Base-by-base conservation (phyloP, 2,113 vertebrate genomes). In the Hipposideros armiger region DNA sequence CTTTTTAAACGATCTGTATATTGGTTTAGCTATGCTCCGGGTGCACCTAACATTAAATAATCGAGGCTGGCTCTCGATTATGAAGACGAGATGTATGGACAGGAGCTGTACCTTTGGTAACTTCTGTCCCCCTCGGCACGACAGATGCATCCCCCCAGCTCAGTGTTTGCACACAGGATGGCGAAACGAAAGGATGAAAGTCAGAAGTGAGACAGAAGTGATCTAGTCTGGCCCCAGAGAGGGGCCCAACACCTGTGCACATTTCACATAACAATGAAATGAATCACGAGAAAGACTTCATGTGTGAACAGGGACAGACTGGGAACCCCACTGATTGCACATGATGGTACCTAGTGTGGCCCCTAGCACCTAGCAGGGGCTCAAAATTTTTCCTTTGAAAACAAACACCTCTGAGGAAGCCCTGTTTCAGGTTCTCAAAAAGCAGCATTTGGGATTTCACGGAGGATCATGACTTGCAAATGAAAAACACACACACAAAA, bases 111-210 rank as follows among this genome's bases (percentile, higher is more conserved):
- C n/a, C 28, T 28, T 88, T 73, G 26, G 32, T 26, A 36, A 58
- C 22, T 19, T 9, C 2, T 45, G 7, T 69, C 32, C 76, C 58
- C 16, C 32, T n/a, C 11, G 7, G 19, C 0, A 11, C 50, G 58
- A 74, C 17, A 9, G 62, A 40, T 7, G 0, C 19, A 13, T 28
- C 47, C 36, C 73, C 11, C 64, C 5, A 16, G 36, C 47, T 22
- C 5, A 0, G 45, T 0, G 1, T 6, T 8, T 13, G 4, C 1
- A 4, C 42, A 11, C 47, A 40, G 40, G 45, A n/a, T 1, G 6
- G 50, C 3, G 13, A 47, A 45, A 26, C 9, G 4, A 19, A n/a
- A 30, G 9, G 42, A 42, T 4, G 11, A 19, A 50, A 66, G 62
- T 22, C 42, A n/a, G 45, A 56, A 22, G 22, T 8, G 52, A 32